These are phyloP conservation scores for Helicoverpa armigera DNA, from an alignment of 1,140 invertebrate genomes.

Conservation along the genomic window DNA sequence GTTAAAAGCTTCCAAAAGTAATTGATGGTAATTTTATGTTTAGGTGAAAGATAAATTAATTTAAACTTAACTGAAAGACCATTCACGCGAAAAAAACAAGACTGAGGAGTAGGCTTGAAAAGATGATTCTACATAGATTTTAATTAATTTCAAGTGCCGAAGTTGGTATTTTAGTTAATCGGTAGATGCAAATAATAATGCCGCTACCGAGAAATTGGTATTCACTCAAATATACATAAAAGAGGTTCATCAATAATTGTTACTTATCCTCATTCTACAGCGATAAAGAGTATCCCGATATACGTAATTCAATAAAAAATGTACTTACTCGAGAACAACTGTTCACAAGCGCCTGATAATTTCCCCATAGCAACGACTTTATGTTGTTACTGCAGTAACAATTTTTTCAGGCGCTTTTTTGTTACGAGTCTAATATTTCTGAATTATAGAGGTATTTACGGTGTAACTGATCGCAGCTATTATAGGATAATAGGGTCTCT, in stretches of 20 bases:
- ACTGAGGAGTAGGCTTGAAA: too few species aligned
- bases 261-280: not conserved
- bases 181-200: too few species aligned
- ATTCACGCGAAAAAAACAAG: too few species aligned
- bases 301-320: not conserved
- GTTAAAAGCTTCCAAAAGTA: too few species aligned
- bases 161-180: too few species aligned
- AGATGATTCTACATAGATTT: too few species aligned
- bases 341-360: slow-evolving; percentile 27
- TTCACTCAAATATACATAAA: not conserved
- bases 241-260: not conserved
- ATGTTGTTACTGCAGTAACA: slow-evolving; percentile 9
- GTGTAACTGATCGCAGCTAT: not conserved
- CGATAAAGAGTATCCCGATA: not conserved
- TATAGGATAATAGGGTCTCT: not conserved
- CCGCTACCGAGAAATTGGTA: not conserved
- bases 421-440: not conserved
- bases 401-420: slow-evolving; percentile 31
- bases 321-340: not conserved
- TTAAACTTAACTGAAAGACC: too few species aligned
- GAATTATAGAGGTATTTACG: not conserved
- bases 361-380: slow-evolving; percentile 33
- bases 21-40: too few species aligned
- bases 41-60: too few species aligned
- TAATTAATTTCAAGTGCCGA: too few species aligned